These are phyloP conservation scores for Echinarachnius parma DNA, from an alignment of 53 echinoderm and acorn worm species.

Conservation along the genomic window DNA sequence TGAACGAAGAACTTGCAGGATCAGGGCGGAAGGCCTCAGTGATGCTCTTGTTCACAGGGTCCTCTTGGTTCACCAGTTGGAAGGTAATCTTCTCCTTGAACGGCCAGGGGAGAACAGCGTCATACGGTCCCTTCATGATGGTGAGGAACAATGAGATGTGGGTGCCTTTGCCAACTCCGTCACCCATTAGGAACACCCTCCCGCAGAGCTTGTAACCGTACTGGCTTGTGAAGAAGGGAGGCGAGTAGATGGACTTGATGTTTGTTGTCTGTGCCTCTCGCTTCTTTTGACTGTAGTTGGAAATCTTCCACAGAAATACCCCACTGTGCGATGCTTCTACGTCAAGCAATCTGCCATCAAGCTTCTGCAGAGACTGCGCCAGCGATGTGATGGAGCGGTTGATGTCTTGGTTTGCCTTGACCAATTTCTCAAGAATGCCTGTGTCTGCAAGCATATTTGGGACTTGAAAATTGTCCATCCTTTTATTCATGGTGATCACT, in stretches of 20 bases:
- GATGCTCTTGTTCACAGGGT: slow-evolving; percentile 33
- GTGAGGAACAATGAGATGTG: slow-evolving; percentile 54
- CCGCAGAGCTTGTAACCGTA: slow-evolving; percentile 60
- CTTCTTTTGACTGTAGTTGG: slow-evolving; percentile 32
- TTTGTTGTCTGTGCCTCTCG: slow-evolving; percentile 28
- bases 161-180: slow-evolving; percentile 58
- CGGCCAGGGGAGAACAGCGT: slow-evolving; percentile 50
- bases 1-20: slow-evolving; percentile 70
- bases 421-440: neutral
- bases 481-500: neutral
- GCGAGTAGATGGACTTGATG: slow-evolving; percentile 72
- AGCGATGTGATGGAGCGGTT: neutral
- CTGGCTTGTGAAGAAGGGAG: slow-evolving; percentile 79
- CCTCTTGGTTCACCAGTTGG: slow-evolving; percentile 46
- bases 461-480: slow-evolving; percentile 17
- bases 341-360: neutral
- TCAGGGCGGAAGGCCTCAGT: slow-evolving; percentile 87
- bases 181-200: slow-evolving; percentile 49
- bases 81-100: slow-evolving; percentile 49
- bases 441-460: neutral
- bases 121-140: slow-evolving; percentile 43
- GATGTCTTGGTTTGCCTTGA: slow-evolving; percentile 8
- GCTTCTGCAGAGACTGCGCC: neutral
- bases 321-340: slow-evolving; percentile 31
- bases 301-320: slow-evolving; percentile 39